Evolutionary conservation across 2,113 vertebrate species (phyloP).

Genomic region (Peromyscus maniculatus): DNA sequence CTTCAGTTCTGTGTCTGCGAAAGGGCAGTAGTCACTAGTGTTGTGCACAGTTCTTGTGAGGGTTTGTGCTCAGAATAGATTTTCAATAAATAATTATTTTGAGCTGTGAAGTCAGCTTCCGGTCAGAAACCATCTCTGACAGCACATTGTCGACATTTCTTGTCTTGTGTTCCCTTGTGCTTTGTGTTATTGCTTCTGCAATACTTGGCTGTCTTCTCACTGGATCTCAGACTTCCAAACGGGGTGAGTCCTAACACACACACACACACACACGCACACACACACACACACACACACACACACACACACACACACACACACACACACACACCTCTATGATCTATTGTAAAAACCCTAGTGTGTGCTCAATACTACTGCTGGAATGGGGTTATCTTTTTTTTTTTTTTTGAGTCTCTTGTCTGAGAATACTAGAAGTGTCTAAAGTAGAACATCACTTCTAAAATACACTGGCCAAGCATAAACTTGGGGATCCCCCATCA

Average conservation of each 20-base stretch:
- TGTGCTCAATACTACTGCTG: background rate
- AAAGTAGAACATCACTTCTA: background rate
- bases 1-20: background rate
- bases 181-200: background rate
- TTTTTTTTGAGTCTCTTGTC: background rate
- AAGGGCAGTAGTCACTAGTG: background rate
- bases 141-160: background rate
- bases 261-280: background rate
- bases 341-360: background rate
- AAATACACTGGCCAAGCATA: background rate
- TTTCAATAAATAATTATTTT: background rate
- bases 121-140: background rate
- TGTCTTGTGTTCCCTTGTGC: background rate
- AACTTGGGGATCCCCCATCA: too few species aligned
- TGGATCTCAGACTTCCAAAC: background rate
- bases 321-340: background rate
- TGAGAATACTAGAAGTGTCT: background rate
- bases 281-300: background rate
- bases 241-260: background rate
- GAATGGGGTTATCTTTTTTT: too few species aligned
- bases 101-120: background rate
- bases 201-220: background rate
- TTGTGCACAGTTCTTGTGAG: background rate
- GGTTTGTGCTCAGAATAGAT: too few species aligned
- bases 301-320: background rate